Conservation (phyloP, 2,113 vertebrate species). For the Sakesphorus luctuosus region DNA sequence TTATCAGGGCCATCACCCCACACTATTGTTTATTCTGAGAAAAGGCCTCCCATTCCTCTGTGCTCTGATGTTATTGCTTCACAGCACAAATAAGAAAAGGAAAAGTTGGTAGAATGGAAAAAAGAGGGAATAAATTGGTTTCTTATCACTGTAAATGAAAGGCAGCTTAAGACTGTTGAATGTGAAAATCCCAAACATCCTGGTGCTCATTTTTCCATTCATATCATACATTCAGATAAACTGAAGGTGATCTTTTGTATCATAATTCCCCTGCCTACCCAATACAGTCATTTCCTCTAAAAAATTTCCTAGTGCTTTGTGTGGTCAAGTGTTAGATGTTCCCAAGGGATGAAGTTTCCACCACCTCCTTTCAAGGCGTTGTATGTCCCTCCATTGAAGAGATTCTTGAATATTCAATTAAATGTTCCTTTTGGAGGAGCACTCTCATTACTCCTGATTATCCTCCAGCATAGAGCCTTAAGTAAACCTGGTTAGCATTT, state of each 20-base stretch:
- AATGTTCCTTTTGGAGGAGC: neutral
- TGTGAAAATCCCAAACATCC: conserved; percentile 42
- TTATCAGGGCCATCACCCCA: no score
- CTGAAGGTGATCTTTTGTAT: conserved; percentile 45
- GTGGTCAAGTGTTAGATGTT: conserved; percentile 42
- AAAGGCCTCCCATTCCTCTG: neutral
- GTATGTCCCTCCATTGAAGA: neutral
- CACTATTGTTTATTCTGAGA: neutral
- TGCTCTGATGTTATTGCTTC: neutral
- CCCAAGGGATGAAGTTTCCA: conserved; percentile 32
- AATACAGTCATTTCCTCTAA: conserved; percentile 46
- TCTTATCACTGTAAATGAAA: neutral
- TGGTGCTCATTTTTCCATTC: conserved; percentile 42
- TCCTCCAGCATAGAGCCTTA: neutral
- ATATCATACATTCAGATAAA: conserved; percentile 38
- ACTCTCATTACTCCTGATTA: neutral
- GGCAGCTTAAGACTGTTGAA: neutral
- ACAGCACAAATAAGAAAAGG: neutral
- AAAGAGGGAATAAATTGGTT: neutral
- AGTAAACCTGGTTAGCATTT: neutral
- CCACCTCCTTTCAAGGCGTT: conserved; percentile 21
- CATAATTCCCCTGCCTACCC: neutral
- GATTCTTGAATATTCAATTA: neutral
- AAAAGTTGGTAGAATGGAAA: neutral
- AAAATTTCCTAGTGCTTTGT: conserved; percentile 50